Evolutionary conservation across 1,140 invertebrate genomes (phyloP).

Genomic region (Zaprionus ornatus): DNA sequence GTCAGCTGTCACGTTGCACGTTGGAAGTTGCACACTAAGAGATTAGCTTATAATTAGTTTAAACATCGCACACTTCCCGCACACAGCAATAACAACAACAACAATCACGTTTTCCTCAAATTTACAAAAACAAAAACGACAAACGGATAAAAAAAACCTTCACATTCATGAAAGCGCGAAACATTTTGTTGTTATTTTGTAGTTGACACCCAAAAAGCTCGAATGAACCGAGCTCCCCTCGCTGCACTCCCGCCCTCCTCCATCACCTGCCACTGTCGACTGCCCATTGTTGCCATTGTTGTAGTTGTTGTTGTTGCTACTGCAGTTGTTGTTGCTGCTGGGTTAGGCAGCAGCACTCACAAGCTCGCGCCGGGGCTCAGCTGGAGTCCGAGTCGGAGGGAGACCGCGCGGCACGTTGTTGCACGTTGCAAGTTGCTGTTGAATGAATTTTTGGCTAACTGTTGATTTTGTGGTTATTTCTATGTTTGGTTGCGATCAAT

Average conservation of each 20-base stretch:
- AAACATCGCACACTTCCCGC: slow-evolving; percentile 20
- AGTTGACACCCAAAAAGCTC: slow-evolving; percentile 69
- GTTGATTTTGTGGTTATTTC: slow-evolving; percentile 68
- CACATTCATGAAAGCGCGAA: slow-evolving; percentile 70
- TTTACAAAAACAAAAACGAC: slow-evolving; percentile 27
- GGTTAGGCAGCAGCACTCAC: not conserved
- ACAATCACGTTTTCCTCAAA: slow-evolving; percentile 56
- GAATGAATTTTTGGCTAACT: slow-evolving; percentile 71
- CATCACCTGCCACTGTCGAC: slow-evolving; percentile 5
- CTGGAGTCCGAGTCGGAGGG: not conserved
- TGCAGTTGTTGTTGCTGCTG: slow-evolving; percentile 11
- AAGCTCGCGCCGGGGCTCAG: not conserved
- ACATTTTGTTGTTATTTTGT: slow-evolving; percentile 78
- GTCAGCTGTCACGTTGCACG: not conserved
- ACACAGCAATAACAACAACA: slow-evolving; percentile 34
- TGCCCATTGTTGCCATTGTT: slow-evolving; percentile 2
- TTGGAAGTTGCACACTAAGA: not conserved
- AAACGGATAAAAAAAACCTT: slow-evolving; percentile 2
- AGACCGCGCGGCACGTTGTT: not conserved
- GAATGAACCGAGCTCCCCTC: not conserved
- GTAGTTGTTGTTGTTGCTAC: not conserved
- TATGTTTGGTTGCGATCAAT: slow-evolving; percentile 54
- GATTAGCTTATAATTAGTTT: slow-evolving; percentile 29
- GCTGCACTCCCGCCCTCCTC: not conserved
- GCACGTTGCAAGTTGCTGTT: slow-evolving; percentile 20